Percentiles rank a stretch among this genome's conserved stretches.
Evolutionary conservation across 1,140 invertebrate genomes (phyloP).

Genomic region (Schlechtendalia chinensis): DNA sequence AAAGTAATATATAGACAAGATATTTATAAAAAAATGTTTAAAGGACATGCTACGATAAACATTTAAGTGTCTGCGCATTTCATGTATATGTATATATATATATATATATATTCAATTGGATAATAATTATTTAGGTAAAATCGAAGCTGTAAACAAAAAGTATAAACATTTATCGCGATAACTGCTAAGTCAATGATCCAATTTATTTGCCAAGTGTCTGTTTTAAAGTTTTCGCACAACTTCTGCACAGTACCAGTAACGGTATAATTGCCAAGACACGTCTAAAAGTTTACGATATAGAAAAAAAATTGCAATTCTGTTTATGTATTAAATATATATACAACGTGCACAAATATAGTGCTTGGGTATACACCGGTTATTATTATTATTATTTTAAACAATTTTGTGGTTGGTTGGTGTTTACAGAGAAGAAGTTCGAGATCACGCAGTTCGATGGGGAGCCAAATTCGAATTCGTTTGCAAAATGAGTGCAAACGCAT

Average conservation of each 20-base stretch:
- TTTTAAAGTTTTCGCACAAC: conserved; percentile 27
- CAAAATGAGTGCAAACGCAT: conserved; percentile 95
- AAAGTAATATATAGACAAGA: no score
- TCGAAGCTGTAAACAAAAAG: background rate
- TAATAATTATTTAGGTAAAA: conserved; percentile 19
- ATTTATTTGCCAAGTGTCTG: conserved; percentile 13
- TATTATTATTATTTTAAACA: no score
- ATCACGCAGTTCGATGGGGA: conserved; percentile 91
- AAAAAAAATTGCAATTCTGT: no score
- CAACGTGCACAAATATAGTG: no score
- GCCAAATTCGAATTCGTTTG: conserved; percentile 87
- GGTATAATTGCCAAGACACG: conserved; percentile 18
- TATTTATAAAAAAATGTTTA: no score
- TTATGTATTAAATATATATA: no score
- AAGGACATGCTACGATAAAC: no score
- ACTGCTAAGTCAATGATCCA: conserved; percentile 14
- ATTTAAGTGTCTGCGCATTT: no score
- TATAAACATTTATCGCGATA: conserved; percentile 16
- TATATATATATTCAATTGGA: no score
- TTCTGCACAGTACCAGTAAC: background rate
- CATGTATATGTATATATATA: no score
- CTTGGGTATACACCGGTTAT: no score
- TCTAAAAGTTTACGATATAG: background rate
- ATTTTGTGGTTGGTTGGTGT: conserved; percentile 52
- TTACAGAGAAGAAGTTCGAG: conserved; percentile 84